Evolutionary conservation across 37 sponge, comb jelly and placozoan species (phyloP).

Genomic region (Cliona cf. orientalis): DNA sequence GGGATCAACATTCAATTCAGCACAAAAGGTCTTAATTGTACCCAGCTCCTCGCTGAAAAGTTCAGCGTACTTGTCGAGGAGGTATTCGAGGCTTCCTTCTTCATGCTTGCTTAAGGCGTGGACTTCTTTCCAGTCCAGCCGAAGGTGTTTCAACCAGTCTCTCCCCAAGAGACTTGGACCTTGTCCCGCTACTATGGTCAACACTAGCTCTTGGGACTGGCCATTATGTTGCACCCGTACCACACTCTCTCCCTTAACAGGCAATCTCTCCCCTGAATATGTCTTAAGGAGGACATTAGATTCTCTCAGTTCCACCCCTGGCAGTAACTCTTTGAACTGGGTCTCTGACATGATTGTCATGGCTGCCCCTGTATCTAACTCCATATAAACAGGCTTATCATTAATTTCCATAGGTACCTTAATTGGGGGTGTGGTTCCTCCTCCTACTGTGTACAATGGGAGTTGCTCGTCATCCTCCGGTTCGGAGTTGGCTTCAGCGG

Average conservation of each 20-base stretch:
- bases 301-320: neutral
- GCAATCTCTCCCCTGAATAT: conserved; percentile 1
- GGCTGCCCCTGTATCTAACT: neutral
- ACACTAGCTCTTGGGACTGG: neutral
- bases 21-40: neutral
- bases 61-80: neutral
- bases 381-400: no score
- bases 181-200: neutral
- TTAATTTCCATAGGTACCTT: no score
- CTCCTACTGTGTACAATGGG: no score
- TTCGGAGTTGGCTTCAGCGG: no score
- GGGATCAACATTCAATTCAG: conserved; percentile 19
- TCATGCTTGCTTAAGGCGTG: neutral
- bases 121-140: neutral
- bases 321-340: neutral
- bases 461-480: no score
- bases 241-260: neutral
- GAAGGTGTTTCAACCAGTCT: neutral
- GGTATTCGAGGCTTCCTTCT: neutral
- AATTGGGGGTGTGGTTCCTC: no score
- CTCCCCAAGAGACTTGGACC: conserved; percentile 5
- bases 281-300: neutral
- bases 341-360: conserved; percentile 8
- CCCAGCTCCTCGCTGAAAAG: neutral
- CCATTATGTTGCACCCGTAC: neutral